Evolutionary conservation across 2,888 invertebrate genomes (phyloP).

Genomic region (Limnephilus auricula): DNA sequence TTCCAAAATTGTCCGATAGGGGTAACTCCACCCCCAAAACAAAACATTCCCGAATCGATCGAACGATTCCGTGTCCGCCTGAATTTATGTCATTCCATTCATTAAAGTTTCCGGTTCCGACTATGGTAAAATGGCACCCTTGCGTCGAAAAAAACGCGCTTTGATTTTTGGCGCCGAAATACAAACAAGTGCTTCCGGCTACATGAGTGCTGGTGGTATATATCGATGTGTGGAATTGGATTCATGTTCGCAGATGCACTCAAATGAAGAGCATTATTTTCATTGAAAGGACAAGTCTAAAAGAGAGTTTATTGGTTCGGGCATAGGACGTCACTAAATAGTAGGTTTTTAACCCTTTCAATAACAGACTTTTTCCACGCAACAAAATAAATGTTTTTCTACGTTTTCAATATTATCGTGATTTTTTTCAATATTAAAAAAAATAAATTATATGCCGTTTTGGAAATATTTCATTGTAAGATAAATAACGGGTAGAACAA

Average conservation of each 20-base stretch:
- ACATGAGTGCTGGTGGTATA: no score
- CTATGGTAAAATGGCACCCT: constrained; percentile 55
- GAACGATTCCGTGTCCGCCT: constrained; percentile 55
- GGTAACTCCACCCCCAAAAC: not conserved
- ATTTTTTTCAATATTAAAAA: no score
- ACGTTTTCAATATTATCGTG: no score
- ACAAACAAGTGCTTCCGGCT: constrained; percentile 10
- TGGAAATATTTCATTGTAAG: no score
- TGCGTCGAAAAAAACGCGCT: constrained; percentile 28
- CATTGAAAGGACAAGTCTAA: not conserved
- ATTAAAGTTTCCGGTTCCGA: constrained; percentile 63
- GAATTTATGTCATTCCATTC: constrained; percentile 63
- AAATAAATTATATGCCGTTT: no score
- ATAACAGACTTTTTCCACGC: no score
- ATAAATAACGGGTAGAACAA: no score
- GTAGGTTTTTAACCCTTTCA: no score
- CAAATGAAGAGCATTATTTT: not conserved
- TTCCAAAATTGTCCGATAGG: not conserved
- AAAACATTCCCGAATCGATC: constrained; percentile 52
- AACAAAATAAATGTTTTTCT: no score
- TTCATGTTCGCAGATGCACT: not conserved
- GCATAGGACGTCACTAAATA: no score
- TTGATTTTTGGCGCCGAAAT: constrained; percentile 33
- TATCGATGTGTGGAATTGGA: not conserved
- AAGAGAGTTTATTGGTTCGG: not conserved